These are phyloP conservation scores for Sinhomidia bicolor DNA, from an alignment of 2,888 invertebrate species.

Conservation along the genomic window DNA sequence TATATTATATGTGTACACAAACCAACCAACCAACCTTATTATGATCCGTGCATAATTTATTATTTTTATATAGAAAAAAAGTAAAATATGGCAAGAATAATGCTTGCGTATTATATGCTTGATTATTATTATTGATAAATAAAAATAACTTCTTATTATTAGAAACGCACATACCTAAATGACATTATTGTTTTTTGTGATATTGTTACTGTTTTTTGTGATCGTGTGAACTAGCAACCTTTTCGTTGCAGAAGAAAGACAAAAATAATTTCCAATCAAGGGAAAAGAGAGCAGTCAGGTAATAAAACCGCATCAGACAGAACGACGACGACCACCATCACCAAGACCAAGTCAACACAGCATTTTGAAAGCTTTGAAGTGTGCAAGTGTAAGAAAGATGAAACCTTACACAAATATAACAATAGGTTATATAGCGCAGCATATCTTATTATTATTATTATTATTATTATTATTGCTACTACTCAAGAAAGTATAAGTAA, in stretches of 20 bases:
- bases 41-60: background rate
- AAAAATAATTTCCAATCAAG: slow-evolving; percentile 31
- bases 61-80: too few species aligned
- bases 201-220: background rate
- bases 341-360: background rate
- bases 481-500: slow-evolving; percentile 37
- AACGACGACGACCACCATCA: background rate
- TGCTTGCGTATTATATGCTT: too few species aligned
- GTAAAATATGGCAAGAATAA: too few species aligned
- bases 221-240: slow-evolving; percentile 36
- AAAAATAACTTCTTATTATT: background rate
- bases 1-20: too few species aligned
- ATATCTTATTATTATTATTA: background rate
- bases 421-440: too few species aligned
- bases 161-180: background rate
- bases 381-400: too few species aligned
- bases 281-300: slow-evolving; percentile 19
- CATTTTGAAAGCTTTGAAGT: background rate
- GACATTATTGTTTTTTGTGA: background rate
- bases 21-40: too few species aligned
- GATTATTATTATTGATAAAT: background rate
- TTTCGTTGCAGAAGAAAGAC: slow-evolving; percentile 13
- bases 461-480: too few species aligned
- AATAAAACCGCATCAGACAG: background rate
- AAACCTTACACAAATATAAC: too few species aligned